A percentile compares a stretch with the other conserved stretches of the same genome.
These are phyloP conservation scores for Pteromalus puparum DNA, from an alignment of 1,140 invertebrate species.

Conservation along the genomic window DNA sequence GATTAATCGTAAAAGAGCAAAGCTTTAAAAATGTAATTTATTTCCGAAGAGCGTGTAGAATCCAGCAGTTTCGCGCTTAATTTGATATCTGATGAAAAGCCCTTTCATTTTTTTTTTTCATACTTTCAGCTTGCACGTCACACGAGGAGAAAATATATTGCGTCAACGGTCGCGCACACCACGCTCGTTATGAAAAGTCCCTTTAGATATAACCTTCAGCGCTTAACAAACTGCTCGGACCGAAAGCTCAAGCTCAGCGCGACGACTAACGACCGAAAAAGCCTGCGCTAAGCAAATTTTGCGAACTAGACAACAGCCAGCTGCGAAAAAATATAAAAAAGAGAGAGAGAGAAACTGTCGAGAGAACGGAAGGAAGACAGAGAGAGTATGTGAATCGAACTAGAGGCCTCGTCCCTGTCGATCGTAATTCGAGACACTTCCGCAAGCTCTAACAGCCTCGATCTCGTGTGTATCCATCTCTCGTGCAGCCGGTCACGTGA, in stretches of 20 bases:
- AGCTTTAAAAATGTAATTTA: neutral
- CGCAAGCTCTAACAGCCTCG: neutral
- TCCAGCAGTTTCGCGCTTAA: too few species aligned
- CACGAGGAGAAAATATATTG: neutral
- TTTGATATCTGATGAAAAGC: too few species aligned
- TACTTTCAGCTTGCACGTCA: neutral
- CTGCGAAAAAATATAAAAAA: neutral
- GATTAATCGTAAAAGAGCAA: neutral
- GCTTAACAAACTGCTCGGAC: neutral
- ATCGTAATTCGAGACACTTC: conserved; percentile 16
- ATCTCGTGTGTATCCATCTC: neutral
- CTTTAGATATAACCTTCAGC: neutral
- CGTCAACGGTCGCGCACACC: neutral
- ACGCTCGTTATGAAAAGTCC: neutral
- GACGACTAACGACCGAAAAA: neutral
- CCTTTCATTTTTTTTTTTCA: too few species aligned
- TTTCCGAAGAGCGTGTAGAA: neutral
- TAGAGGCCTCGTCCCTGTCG: neutral
- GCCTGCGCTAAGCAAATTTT: neutral
- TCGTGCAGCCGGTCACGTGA: neutral
- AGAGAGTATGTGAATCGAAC: neutral
- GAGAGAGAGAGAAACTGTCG: neutral
- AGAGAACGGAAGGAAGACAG: neutral
- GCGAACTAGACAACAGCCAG: neutral
- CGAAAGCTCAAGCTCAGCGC: neutral